Conservation (phyloP, 2,888 invertebrate genomes). For the Clanis bilineata region DNA sequence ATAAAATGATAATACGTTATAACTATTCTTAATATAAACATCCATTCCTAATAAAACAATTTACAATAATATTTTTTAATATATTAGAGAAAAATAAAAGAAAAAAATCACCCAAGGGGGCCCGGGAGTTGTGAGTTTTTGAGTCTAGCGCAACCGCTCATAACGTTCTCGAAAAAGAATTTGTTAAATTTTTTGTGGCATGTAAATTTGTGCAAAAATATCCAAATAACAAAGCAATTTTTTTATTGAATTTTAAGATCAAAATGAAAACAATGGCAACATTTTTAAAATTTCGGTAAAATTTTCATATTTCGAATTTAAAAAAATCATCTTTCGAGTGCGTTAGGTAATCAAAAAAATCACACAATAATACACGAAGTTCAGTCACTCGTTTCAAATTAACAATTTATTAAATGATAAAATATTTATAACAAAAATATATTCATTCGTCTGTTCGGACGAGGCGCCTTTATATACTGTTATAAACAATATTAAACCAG, state of each 20-base stretch:
- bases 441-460: slow-evolving; percentile 45
- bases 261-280: too few species aligned
- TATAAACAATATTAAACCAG: slow-evolving; percentile 50
- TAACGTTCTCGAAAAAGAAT: slow-evolving; percentile 22
- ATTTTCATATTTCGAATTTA: not conserved
- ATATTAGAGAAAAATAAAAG: slow-evolving; percentile 49
- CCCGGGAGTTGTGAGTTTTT: slow-evolving; percentile 26
- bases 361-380: slow-evolving; percentile 52
- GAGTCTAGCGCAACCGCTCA: slow-evolving; percentile 30
- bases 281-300: too few species aligned
- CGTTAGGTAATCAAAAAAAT: slow-evolving; percentile 38
- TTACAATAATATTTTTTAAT: slow-evolving; percentile 68
- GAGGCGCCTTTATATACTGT: slow-evolving; percentile 27
- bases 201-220: slow-evolving; percentile 7
- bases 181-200: not conserved
- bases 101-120: slow-evolving; percentile 27
- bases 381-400: slow-evolving; percentile 69
- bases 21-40: slow-evolving; percentile 74
- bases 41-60: slow-evolving; percentile 76
- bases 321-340: not conserved
- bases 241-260: too few species aligned
- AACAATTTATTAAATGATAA: slow-evolving; percentile 52
- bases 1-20: slow-evolving; percentile 73
- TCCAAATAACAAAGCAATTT: not conserved
- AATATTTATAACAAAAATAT: slow-evolving; percentile 72